These are phyloP conservation scores for Heliocidaris tuberculata DNA, from an alignment of 35 echinoderm and acorn worm species.

Conservation along the genomic window DNA sequence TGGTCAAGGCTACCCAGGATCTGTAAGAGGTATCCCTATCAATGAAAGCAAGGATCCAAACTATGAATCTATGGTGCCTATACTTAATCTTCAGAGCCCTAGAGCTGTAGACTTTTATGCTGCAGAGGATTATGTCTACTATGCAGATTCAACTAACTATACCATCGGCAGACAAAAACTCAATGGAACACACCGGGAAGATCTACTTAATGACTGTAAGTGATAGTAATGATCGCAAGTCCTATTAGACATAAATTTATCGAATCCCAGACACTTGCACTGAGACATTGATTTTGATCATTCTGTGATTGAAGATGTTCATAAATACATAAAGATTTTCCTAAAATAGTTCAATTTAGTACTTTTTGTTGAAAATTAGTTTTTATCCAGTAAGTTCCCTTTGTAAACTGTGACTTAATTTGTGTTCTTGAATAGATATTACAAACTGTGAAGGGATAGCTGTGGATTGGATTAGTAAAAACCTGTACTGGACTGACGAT, in stretches of 20 bases:
- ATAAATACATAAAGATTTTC: no score
- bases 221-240: slow-evolving; percentile 47
- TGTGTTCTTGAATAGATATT: slow-evolving; percentile 53
- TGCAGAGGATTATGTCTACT: slow-evolving; percentile 80
- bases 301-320: no score
- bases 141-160: slow-evolving; percentile 77
- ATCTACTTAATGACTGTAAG: slow-evolving; percentile 72
- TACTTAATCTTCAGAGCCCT: slow-evolving; percentile 75
- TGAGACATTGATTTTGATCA: no score
- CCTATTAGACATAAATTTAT: neutral
- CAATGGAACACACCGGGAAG: slow-evolving; percentile 52
- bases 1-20: slow-evolving; percentile 83
- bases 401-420: neutral
- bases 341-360: no score
- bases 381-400: no score
- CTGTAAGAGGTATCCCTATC: slow-evolving; percentile 81
- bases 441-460: slow-evolving; percentile 95
- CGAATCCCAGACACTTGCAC: neutral
- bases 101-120: slow-evolving; percentile 85
- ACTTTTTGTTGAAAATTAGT: no score
- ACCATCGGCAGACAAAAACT: slow-evolving; percentile 70
- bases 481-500: slow-evolving; percentile 98
- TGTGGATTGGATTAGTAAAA: slow-evolving; percentile 91
- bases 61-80: slow-evolving; percentile 68
- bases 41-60: slow-evolving; percentile 30